Evolutionary conservation across 2,888 invertebrate genomes (phyloP).

Genomic region (Lithosia quadra): DNA sequence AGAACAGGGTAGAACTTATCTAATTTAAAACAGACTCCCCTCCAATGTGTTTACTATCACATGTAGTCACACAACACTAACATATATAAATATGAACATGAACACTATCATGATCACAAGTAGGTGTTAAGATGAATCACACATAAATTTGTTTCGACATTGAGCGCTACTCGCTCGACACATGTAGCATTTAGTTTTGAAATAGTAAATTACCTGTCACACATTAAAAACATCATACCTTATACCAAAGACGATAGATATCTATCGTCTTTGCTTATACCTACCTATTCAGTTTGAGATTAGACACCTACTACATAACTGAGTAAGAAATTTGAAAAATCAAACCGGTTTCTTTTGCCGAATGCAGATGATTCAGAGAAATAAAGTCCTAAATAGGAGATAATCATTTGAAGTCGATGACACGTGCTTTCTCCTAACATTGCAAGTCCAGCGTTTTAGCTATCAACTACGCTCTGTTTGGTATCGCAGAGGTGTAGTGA

Average conservation of each 20-base stretch:
- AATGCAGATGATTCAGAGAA: neutral
- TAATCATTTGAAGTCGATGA: neutral
- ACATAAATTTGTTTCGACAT: neutral
- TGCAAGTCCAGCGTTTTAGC: neutral
- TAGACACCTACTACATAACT: too few relatives aligned
- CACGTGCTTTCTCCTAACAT: neutral
- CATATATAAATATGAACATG: too few relatives aligned
- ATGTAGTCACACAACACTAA: neutral
- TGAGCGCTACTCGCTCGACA: neutral
- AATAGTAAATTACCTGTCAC: neutral
- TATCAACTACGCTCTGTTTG: neutral
- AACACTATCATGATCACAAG: slow-evolving; percentile 2
- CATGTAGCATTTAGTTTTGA: neutral
- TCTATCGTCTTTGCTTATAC: too few relatives aligned
- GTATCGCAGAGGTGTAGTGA: neutral
- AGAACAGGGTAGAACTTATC: neutral
- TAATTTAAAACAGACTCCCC: neutral
- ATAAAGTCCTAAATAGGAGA: neutral
- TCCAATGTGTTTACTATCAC: neutral
- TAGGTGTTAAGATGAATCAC: slow-evolving; percentile 3
- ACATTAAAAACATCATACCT: neutral
- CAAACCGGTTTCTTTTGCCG: too few relatives aligned
- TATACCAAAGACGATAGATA: too few relatives aligned
- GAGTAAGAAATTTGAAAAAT: too few relatives aligned
- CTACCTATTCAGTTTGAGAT: too few relatives aligned